Evolutionary conservation across 1,140 invertebrate genomes (phyloP), one percentile per base, ranked within the genome.

Genomic region (Lordiphosa mommai): DNA sequence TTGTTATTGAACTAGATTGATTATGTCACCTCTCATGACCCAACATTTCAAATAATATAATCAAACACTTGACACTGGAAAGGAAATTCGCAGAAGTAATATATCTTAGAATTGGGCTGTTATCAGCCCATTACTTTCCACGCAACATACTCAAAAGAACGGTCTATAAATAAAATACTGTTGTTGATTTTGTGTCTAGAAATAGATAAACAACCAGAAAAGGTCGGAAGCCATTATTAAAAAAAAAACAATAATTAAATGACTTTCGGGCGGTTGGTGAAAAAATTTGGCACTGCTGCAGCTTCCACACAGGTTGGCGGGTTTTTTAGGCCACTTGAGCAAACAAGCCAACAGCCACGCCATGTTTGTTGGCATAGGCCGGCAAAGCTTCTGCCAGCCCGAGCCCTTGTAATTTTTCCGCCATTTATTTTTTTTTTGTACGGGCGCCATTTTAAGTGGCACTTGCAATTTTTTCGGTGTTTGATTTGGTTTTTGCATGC

Each of bases 91-190:
- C 14, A 44, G 37, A 49, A 57, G 7, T n/a, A 44, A 32, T 48
- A 32, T 48, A 56, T 66, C 51, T 36, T 2, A 34, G 36, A 6
- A 70, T 27, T 56, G 40, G 50, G 4, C 12, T 14, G 40, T 50
- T 66, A 67, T 70, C 57, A 68, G 47, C 51, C 52, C 29, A 56
- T 61, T 66, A 44, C 12, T 48, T 59, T 37, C 17, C 9, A 10
- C 49, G 4, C 37, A 36, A 49, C 47, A 27, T 30, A 13, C 5
- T 32, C 16, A 47, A 16, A 47, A 38, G 8, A 47, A 27, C 5
- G 4, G 7, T 20, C 43, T 48, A 36, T 34, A 40, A 23, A 48
- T 41, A 41, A 34, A 30, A 2, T 37, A 38, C 32, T 41, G 8
- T 30, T 27, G 7, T n/a, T 17, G 7, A 14, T 13, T 38, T 16